phyloP scores from a whole-genome alignment of 2,888 invertebrate genomes.

The Pachliopta kotzebuea region DNA sequence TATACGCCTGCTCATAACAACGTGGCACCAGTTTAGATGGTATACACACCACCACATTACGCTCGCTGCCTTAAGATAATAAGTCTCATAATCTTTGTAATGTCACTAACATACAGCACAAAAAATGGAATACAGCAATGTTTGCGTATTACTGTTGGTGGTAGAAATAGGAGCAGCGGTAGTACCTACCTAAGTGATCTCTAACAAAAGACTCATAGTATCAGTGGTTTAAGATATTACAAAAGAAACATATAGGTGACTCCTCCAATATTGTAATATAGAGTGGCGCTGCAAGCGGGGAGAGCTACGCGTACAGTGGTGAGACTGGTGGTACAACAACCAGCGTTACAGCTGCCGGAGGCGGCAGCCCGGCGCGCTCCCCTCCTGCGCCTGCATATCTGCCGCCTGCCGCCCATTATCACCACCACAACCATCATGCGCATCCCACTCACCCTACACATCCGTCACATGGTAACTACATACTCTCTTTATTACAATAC shows the following conservation, averaged over 20 bases:
- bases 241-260: not conserved
- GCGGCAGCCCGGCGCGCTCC: slow-evolving; percentile 70
- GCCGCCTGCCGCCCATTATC: slow-evolving; percentile 51
- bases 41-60: no score
- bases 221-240: not conserved
- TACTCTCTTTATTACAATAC: not conserved
- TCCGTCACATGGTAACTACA: slow-evolving; percentile 50
- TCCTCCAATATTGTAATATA: not conserved
- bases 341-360: slow-evolving; percentile 90
- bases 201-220: no score
- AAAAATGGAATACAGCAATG: no score
- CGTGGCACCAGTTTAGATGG: no score
- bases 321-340: slow-evolving; percentile 74
- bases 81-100: no score
- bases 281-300: slow-evolving; percentile 44
- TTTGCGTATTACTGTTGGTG: no score
- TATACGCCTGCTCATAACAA: no score
- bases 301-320: slow-evolving; percentile 69
- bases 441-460: slow-evolving; percentile 69
- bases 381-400: slow-evolving; percentile 49
- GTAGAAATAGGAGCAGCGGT: no score
- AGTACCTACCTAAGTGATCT: no score
- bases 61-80: no score
- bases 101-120: no score
- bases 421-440: slow-evolving; percentile 52